Evolutionary conservation across 2,113 vertebrate species (phyloP).

Genomic region (Zingel zingel): DNA sequence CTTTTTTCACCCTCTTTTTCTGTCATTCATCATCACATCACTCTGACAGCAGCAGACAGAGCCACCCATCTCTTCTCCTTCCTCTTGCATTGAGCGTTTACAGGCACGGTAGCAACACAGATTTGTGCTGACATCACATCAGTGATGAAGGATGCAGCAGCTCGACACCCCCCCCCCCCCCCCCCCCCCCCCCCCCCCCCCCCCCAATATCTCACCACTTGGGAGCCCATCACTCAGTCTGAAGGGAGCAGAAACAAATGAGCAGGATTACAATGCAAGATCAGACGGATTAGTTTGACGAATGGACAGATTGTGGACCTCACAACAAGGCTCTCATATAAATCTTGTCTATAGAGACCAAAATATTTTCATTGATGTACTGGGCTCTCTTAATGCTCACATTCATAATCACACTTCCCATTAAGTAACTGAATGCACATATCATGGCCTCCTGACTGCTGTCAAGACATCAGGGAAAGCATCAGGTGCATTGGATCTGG

Average conservation of each 20-base stretch:
- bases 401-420: conserved; percentile 5
- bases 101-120: conserved; percentile 30
- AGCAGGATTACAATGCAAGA: conserved; percentile 30
- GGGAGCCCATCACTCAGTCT: conserved; percentile 60
- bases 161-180: not conserved
- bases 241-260: conserved; percentile 47
- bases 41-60: conserved; percentile 34
- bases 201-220: conserved; percentile 2
- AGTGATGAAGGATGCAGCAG: conserved; percentile 31
- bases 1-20: too few species aligned
- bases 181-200: too few species aligned
- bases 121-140: conserved; percentile 57
- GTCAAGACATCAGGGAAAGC: not conserved
- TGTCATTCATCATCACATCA: conserved; percentile 3
- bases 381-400: not conserved
- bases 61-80: not conserved
- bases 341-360: conserved; percentile 16
- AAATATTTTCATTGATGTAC: conserved; percentile 8
- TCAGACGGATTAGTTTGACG: conserved; percentile 48
- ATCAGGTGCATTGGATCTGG: not conserved
- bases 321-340: conserved; percentile 10
- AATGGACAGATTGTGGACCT: conserved; percentile 39
- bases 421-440: not conserved
- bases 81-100: conserved; percentile 1
- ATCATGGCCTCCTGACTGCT: not conserved